Evolutionary conservation across 2,888 invertebrate genomes (phyloP).

Genomic region (Nasonovia ribisnigri): DNA sequence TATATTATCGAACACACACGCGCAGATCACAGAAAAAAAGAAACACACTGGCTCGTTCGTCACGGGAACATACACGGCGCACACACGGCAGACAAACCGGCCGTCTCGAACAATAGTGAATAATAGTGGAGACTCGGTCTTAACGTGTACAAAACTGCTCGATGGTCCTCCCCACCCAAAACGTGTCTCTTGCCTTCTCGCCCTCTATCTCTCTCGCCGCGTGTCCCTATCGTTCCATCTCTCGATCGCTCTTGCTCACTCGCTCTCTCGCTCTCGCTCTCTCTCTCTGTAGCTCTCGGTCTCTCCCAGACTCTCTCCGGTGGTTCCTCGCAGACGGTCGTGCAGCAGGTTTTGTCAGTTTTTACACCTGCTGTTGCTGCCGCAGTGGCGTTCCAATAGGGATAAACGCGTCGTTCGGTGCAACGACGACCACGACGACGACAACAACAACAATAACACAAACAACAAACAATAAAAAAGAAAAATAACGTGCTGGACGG

Average conservation of each 20-base stretch:
- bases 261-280: not conserved
- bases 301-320: not conserved
- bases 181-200: not conserved
- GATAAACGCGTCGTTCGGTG: not conserved
- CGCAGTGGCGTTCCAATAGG: not conserved
- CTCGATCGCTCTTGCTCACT: not conserved
- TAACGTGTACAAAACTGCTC: conserved; percentile 9
- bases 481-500: not conserved
- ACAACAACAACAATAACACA: not conserved
- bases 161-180: conserved; percentile 6
- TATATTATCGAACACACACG: not conserved
- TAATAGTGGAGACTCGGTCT: not conserved
- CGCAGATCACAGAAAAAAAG: not conserved
- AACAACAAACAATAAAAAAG: not conserved
- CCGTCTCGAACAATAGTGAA: conserved; percentile 41
- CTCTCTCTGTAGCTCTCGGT: not conserved
- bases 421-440: not conserved
- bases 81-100: conserved; percentile 47
- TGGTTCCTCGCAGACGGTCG: conserved; percentile 29
- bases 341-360: conserved; percentile 38
- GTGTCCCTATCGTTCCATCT: too few species aligned
- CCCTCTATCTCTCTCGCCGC: not conserved
- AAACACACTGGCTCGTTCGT: not conserved
- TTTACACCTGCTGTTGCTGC: conserved; percentile 11
- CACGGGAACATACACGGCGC: not conserved